Percentiles rank a stretch among this genome's conserved stretches.
phyloP scores from a whole-genome alignment of 1,140 invertebrate species.

The Bombus confusus region DNA sequence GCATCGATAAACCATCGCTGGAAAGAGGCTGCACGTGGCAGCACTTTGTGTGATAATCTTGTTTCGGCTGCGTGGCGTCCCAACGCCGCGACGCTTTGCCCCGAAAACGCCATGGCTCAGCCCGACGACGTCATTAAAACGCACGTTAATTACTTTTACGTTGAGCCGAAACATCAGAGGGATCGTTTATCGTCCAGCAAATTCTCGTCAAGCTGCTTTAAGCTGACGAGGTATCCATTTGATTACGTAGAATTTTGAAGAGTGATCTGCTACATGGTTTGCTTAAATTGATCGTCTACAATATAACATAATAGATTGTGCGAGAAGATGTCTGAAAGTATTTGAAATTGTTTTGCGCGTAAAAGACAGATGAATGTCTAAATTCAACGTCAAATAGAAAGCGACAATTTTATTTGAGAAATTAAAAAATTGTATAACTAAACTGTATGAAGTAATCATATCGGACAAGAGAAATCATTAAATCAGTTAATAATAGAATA shows the following conservation, averaged over 20 bases:
- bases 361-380: too few relatives aligned
- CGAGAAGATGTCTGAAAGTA: too few relatives aligned
- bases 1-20: slow-evolving; percentile 39
- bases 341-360: too few relatives aligned
- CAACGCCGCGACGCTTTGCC: slow-evolving; percentile 49
- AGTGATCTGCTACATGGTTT: background rate
- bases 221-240: background rate
- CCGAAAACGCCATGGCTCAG: slow-evolving; percentile 37
- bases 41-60: slow-evolving; percentile 64
- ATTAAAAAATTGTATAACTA: too few relatives aligned
- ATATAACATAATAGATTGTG: too few relatives aligned
- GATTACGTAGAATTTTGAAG: background rate
- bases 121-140: slow-evolving; percentile 50
- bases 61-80: slow-evolving; percentile 55
- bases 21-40: slow-evolving; percentile 26
- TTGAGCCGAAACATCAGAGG: background rate
- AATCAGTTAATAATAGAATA: too few relatives aligned
- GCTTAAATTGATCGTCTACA: background rate
- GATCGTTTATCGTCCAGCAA: background rate
- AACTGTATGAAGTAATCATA: too few relatives aligned
- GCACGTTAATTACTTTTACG: slow-evolving; percentile 43
- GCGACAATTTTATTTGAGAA: too few relatives aligned
- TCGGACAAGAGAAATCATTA: too few relatives aligned
- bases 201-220: background rate
- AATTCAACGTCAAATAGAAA: too few relatives aligned